Evolutionary conservation across 2,113 vertebrate genomes (phyloP).

Genomic region (Octodon degus): DNA sequence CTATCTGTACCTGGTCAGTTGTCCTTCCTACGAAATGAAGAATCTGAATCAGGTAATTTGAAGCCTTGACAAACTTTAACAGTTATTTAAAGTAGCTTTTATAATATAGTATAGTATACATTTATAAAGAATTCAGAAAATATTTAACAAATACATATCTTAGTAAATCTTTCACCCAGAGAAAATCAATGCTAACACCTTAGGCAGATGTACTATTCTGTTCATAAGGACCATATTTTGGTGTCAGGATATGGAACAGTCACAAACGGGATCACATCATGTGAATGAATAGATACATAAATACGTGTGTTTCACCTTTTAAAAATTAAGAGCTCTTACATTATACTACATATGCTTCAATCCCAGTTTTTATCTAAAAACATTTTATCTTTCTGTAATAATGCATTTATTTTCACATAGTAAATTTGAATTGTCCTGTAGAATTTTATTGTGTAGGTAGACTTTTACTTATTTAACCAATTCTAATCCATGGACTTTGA

Average conservation of each 20-base stretch:
- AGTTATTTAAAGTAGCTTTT: not conserved
- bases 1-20: not conserved
- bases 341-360: not conserved
- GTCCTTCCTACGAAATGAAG: not conserved
- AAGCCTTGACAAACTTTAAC: not conserved
- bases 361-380: not conserved
- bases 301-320: not conserved
- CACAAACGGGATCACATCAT: not conserved
- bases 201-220: not conserved
- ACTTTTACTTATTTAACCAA: conserved; percentile 16
- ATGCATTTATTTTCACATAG: not conserved
- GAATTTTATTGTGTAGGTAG: not conserved
- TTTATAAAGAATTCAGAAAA: conserved; percentile 9
- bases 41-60: not conserved
- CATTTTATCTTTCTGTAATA: conserved; percentile 9
- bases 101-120: not conserved
- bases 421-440: not conserved
- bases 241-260: not conserved
- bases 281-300: not conserved
- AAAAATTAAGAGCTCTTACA: not conserved
- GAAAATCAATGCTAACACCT: not conserved
- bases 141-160: not conserved
- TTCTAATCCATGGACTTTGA: not conserved
- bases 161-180: not conserved
- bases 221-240: not conserved